These are phyloP conservation scores for Hydrolagus colliei DNA, from an alignment of 2,797 vertebrate genomes.

Conservation along the genomic window DNA sequence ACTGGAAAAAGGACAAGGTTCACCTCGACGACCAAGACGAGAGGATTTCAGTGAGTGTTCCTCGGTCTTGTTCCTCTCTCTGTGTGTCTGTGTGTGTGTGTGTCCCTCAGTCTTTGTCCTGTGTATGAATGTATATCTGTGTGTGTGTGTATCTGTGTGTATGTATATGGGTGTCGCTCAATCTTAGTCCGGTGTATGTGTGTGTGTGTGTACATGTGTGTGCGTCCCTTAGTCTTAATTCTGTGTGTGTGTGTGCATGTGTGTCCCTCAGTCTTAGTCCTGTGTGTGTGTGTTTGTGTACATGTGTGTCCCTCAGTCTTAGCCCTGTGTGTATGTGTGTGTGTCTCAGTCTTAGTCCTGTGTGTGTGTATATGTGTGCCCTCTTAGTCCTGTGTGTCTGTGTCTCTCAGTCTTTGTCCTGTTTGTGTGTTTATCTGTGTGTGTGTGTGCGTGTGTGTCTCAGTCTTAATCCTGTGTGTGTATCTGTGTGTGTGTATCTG, in stretches of 20 bases:
- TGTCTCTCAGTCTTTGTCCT: conserved; percentile 28
- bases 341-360: not conserved
- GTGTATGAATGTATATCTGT: not conserved
- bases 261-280: conserved; percentile 37
- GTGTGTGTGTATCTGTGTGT: too few species aligned
- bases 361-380: too few species aligned
- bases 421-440: not conserved
- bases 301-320: too few species aligned
- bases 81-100: not conserved
- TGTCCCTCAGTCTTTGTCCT: too few species aligned
- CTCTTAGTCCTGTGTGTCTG: conserved; percentile 29
- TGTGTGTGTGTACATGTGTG: not conserved
- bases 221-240: too few species aligned
- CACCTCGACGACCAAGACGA: conserved; percentile 89
- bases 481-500: conserved; percentile 39
- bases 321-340: conserved; percentile 53
- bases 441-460: too few species aligned
- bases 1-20: conserved; percentile 97
- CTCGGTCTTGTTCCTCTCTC: not conserved
- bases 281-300: not conserved
- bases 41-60: conserved; percentile 77
- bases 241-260: conserved; percentile 42
- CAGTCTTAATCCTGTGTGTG: too few species aligned
- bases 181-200: not conserved
- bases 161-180: conserved; percentile 47